These are phyloP conservation scores for Candidula unifasciata DNA, from an alignment of 2,888 invertebrate genomes.

Conservation along the genomic window DNA sequence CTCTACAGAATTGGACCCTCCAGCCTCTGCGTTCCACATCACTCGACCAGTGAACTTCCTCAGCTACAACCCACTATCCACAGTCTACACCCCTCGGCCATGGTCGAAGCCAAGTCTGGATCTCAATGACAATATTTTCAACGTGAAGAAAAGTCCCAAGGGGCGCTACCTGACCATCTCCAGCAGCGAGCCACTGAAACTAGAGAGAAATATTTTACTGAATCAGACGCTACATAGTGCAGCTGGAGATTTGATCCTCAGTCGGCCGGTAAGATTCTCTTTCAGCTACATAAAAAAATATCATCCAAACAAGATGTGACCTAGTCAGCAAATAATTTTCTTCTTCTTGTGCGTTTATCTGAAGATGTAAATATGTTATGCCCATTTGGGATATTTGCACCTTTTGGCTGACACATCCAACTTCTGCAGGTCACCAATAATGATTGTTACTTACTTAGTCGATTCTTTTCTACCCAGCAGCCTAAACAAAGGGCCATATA, in stretches of 20 bases:
- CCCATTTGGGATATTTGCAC: too few relatives aligned
- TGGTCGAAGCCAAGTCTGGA: slow-evolving; percentile 42
- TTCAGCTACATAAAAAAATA: not conserved
- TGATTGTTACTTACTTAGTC: too few relatives aligned
- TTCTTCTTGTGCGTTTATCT: too few relatives aligned
- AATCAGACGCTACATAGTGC: slow-evolving; percentile 64
- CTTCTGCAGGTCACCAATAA: too few relatives aligned
- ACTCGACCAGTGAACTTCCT: slow-evolving; percentile 15
- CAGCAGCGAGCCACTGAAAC: slow-evolving; percentile 79
- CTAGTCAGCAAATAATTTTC: too few relatives aligned
- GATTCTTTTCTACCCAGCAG: too few relatives aligned
- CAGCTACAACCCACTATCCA: not conserved
- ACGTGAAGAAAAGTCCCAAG: slow-evolving; percentile 60
- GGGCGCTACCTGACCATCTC: slow-evolving; percentile 90
- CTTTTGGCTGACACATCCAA: too few relatives aligned
- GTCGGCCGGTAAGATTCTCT: slow-evolving; percentile 62
- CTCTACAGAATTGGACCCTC: slow-evolving; percentile 21
- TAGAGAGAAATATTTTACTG: slow-evolving; percentile 61
- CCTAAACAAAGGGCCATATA: too few relatives aligned
- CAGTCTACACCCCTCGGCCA: slow-evolving; percentile 47
- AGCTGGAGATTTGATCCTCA: slow-evolving; percentile 69
- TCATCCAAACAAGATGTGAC: not conserved
- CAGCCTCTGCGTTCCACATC: slow-evolving; percentile 36
- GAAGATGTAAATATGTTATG: too few relatives aligned
- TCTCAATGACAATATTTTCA: slow-evolving; percentile 52